Evolutionary conservation across 2,113 vertebrate genomes (phyloP).

Genomic region (Scomber japonicus): DNA sequence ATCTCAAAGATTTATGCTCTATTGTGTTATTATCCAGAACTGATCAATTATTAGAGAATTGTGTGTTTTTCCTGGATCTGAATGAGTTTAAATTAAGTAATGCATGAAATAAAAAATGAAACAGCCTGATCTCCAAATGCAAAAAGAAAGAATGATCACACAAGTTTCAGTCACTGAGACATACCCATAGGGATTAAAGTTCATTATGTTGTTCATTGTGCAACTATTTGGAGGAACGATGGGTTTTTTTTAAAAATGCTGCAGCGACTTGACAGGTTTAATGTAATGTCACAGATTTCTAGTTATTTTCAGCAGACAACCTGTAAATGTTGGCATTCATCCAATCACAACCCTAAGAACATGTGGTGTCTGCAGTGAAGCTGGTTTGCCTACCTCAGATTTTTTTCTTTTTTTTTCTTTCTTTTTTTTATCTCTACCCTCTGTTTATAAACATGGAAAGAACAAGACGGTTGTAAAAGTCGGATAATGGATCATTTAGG

Average conservation of each 20-base stretch:
- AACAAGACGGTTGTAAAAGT: slow-evolving; percentile 83
- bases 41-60: background rate
- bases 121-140: background rate
- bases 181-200: background rate
- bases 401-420: slow-evolving; percentile 7
- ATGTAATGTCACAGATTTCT: slow-evolving; percentile 15
- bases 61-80: background rate
- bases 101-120: background rate
- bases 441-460: slow-evolving; percentile 89
- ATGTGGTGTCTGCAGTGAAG: slow-evolving; percentile 41
- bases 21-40: background rate
- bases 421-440: slow-evolving; percentile 56
- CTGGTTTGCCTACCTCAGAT: slow-evolving; percentile 52
- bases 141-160: background rate
- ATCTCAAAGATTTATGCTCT: slow-evolving; percentile 5
- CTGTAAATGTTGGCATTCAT: background rate
- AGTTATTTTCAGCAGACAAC: background rate
- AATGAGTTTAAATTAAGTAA: background rate
- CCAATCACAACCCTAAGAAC: slow-evolving; percentile 15
- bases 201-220: background rate
- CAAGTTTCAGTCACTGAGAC: background rate
- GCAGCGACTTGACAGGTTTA: background rate
- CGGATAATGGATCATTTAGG: slow-evolving; percentile 63
- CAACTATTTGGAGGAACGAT: background rate
- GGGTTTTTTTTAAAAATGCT: background rate